Evolutionary conservation across 1,140 invertebrate genomes (phyloP), one percentile per base, ranked within the genome.

Genomic region (Choristoneura fumiferana): DNA sequence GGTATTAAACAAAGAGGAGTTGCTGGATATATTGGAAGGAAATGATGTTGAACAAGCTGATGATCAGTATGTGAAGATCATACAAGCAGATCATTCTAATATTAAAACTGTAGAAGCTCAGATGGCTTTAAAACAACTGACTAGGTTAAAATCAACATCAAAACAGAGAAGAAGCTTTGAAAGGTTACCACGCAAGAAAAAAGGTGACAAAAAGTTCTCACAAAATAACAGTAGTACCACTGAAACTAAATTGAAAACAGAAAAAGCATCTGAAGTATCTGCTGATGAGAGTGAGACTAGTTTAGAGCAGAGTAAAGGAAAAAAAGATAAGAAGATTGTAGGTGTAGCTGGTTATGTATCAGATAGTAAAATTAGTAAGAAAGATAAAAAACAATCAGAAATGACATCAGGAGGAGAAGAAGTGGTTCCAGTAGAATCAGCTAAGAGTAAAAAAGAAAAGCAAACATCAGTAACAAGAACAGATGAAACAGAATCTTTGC

Each of bases 1-100:
- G 65, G 76, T 89, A 13, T 84, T 87, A 66, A 89, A 89, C 69
- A 89, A 89, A 63, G 82, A 87, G 56, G 84, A 89, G 54, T 54
- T 89, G 18, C 54, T 89, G 22, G 83, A 85, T 69, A 89, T 89
- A 56, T 71, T 89, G 60, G 73, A 89, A 75, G 86, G 86, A 8
- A 87, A 87, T 73, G 76, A 86, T 75, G 62, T 64, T 14, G 73
- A 73, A 55, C 43, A 69, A 29, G n/a, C 65, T 35, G 22, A 37
- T 13, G 35, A 60, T 33, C 14, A 58, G 33, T 57, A 40, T 38
- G 22, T 4, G 3, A 35, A 58, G 17, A 18, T 33, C 2, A 53
- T 35, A 36, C 36, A 13, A 17, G 34, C 6, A 37, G 36, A 45
- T 15, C 39, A 62, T 56, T 22, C 62, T 71, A 63, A 55, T 57